Percentiles rank a stretch among this genome's conserved stretches.
Evolutionary conservation across 2,113 vertebrate genomes (phyloP).

Genomic region (Balaenoptera acutorostrata): DNA sequence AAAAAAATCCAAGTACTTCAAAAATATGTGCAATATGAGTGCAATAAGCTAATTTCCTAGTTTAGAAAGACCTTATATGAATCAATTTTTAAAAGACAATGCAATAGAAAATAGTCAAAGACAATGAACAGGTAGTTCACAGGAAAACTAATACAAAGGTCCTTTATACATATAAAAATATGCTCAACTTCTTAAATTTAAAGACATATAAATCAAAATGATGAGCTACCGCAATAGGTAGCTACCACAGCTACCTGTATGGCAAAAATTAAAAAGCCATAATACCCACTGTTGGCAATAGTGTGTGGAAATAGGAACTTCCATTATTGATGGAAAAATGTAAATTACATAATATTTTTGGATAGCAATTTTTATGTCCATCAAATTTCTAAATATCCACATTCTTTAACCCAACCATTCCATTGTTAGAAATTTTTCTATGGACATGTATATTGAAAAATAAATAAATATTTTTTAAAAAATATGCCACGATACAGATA

Average conservation of each 20-base stretch:
- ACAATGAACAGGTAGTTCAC: neutral
- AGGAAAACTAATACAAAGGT: neutral
- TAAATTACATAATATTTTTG: neutral
- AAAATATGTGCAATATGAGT: neutral
- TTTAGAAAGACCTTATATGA: neutral
- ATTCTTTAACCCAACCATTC: neutral
- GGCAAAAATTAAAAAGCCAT: neutral
- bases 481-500: neutral
- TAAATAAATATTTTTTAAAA: too few relatives aligned
- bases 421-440: neutral
- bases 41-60: neutral
- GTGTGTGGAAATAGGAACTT: neutral
- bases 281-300: neutral
- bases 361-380: neutral
- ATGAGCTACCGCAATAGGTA: neutral
- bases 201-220: slow-evolving; percentile 18
- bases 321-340: neutral
- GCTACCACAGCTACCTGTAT: neutral
- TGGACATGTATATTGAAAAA: neutral
- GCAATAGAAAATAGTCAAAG: neutral
- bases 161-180: neutral
- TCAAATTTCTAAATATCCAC: slow-evolving; percentile 13
- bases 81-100: neutral
- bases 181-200: neutral
- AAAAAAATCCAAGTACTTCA: neutral